These are phyloP conservation scores for Drosophila miranda DNA, from an alignment of 1,140 invertebrate species.

Conservation along the genomic window DNA sequence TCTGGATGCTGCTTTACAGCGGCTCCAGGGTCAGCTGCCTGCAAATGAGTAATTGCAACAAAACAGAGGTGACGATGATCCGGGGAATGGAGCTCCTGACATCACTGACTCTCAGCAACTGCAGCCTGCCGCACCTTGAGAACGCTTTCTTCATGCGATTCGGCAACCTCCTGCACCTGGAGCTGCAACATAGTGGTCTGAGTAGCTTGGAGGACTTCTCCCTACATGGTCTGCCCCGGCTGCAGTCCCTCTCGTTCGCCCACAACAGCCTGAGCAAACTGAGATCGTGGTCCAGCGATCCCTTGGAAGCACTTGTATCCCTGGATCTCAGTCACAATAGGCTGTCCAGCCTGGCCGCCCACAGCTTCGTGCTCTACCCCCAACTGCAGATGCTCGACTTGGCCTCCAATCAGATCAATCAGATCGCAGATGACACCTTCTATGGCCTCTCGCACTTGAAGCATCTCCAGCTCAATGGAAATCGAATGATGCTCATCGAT, in stretches of 20 bases:
- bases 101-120: slow-evolving; percentile 52
- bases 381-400: slow-evolving; percentile 70
- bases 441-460: slow-evolving; percentile 57
- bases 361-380: slow-evolving; percentile 60
- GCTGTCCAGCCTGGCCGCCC: slow-evolving; percentile 25
- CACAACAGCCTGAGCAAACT: slow-evolving; percentile 64
- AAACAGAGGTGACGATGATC: slow-evolving; percentile 32
- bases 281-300: slow-evolving; percentile 63
- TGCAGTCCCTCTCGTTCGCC: slow-evolving; percentile 56
- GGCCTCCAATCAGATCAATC: slow-evolving; percentile 57
- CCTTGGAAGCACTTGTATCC: slow-evolving; percentile 43
- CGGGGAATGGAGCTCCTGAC: slow-evolving; percentile 30
- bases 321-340: slow-evolving; percentile 68
- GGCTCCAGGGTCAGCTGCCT: slow-evolving; percentile 19
- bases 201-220: slow-evolving; percentile 52
- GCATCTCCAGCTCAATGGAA: slow-evolving; percentile 66
- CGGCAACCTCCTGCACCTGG: slow-evolving; percentile 47
- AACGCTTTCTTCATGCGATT: slow-evolving; percentile 65
- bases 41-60: slow-evolving; percentile 57
- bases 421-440: slow-evolving; percentile 54
- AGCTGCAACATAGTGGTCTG: slow-evolving; percentile 57
- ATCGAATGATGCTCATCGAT: slow-evolving; percentile 56
- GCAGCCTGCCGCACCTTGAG: slow-evolving; percentile 55
- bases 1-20: slow-evolving; percentile 21
- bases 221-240: slow-evolving; percentile 50